Base-by-base conservation (phyloP, 92 coral and sea anemone species). In the Phenganax subtilis region DNA sequence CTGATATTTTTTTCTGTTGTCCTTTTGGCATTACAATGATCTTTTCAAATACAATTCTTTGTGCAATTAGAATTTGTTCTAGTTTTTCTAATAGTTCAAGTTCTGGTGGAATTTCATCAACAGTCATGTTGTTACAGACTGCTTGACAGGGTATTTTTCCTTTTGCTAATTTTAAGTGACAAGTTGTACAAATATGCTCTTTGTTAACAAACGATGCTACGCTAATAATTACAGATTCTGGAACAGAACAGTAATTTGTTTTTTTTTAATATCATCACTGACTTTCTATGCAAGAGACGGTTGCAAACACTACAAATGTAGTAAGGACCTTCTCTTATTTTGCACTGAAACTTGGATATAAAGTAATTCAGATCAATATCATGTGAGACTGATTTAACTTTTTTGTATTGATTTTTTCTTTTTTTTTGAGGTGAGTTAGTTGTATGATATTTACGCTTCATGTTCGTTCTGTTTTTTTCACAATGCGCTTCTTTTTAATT, bases 251-350 rank as follows among this genome's bases (percentile, higher is more conserved):
- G 56, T 27, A 51, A 54, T 9, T 51, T n/a, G n/a, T n/a, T 72
- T 29, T 29, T 52, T 31, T 72, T 51, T 1, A 72, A 56, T 25
- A 72, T 20, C 17, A 11, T 54, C 9, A 72, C 56, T 14, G 56
- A 14, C 51, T 72, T 72, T 16, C 44, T 72, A 54, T 72, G 44
- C 31, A 72, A 54, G 15, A 72, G 77, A n/a, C 77, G 56, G 31
- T 72, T 51, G 25, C 77, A 72, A 51, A 72, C 77, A 51, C n/a
- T 12, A 29, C 77, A 72, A 16, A 72, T 72, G 31, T 72, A 73
- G 10, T 52, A 73, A 51, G 77, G 77, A 2, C 61, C 77, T 73
- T 73, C 60, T 27, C 29, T 53, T n/a, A 73, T 73, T 73, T 73
- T 54, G n/a, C 17, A 51, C 16, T 20, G 15, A 20, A 51, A 73